phyloP scores from a whole-genome alignment of 2,113 vertebrate species.

The Spheniscus mendiculus region DNA sequence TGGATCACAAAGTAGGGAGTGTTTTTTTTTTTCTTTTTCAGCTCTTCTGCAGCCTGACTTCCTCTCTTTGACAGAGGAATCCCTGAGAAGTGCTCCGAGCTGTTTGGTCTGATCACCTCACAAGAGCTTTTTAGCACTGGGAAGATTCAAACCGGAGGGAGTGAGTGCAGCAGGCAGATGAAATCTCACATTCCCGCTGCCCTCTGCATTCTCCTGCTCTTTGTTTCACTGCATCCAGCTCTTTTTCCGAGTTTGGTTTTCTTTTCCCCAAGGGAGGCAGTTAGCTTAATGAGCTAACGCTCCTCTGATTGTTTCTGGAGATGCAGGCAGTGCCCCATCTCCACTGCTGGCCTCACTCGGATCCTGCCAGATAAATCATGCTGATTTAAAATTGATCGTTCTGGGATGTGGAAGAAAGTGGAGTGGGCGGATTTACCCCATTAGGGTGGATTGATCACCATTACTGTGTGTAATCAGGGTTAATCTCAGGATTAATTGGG shows the following conservation, averaged over 20 bases:
- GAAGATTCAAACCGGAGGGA: not conserved
- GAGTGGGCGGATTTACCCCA: slow-evolving; percentile 67
- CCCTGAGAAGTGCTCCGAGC: slow-evolving; percentile 45
- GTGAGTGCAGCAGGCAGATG: not conserved
- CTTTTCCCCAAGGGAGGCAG: not conserved
- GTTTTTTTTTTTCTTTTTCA: not conserved
- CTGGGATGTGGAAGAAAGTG: slow-evolving; percentile 49
- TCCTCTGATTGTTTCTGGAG: not conserved
- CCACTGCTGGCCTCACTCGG: not conserved
- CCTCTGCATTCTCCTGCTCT: not conserved
- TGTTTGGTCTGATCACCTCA: slow-evolving; percentile 30
- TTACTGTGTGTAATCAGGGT: slow-evolving; percentile 68
- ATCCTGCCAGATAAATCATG: slow-evolving; percentile 35
- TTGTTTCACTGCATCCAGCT: not conserved
- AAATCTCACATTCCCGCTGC: not conserved
- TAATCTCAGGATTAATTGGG: slow-evolving; percentile 74
- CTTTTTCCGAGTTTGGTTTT: not conserved
- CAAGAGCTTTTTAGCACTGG: not conserved
- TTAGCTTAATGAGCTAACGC: not conserved
- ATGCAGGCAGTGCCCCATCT: not conserved
- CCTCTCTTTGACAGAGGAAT: slow-evolving; percentile 25
- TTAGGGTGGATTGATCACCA: slow-evolving; percentile 70
- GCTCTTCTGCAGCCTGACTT: slow-evolving; percentile 7
- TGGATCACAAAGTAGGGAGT: not conserved
- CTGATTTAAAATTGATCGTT: slow-evolving; percentile 46